These are phyloP conservation scores for Colaptes auratus DNA, from an alignment of 2,113 vertebrate species.

Conservation along the genomic window DNA sequence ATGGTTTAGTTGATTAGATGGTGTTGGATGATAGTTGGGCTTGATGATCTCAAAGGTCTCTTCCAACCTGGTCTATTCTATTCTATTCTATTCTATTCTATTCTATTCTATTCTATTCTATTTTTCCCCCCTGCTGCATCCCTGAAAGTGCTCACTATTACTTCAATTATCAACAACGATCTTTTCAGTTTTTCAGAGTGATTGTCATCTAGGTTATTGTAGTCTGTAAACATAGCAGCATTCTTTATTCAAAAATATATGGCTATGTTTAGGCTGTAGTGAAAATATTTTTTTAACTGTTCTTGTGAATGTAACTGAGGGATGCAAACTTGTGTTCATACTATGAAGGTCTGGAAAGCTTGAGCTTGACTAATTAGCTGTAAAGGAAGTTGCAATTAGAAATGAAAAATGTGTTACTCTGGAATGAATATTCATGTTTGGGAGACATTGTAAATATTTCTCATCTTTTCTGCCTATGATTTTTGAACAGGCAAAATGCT, in stretches of 20 bases:
- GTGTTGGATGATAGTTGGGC: too few species aligned
- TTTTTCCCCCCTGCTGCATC: background rate
- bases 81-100: too few species aligned
- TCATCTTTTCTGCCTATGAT: background rate
- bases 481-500: background rate
- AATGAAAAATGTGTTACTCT: background rate
- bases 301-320: background rate
- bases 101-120: too few species aligned
- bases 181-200: background rate
- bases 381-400: background rate
- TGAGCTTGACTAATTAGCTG: background rate
- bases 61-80: too few species aligned
- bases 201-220: background rate
- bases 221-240: fast-evolving
- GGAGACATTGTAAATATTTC: background rate
- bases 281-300: background rate
- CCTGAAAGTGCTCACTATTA: background rate
- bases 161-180: background rate
- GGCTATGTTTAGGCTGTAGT: background rate
- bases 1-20: too few species aligned
- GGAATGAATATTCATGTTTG: background rate
- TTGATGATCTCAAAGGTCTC: too few species aligned
- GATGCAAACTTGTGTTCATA: background rate
- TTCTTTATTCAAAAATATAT: background rate
- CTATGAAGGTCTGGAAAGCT: background rate